These are phyloP conservation scores for Drosophila anomalata DNA, from an alignment of 2,888 invertebrate genomes.

Conservation along the genomic window DNA sequence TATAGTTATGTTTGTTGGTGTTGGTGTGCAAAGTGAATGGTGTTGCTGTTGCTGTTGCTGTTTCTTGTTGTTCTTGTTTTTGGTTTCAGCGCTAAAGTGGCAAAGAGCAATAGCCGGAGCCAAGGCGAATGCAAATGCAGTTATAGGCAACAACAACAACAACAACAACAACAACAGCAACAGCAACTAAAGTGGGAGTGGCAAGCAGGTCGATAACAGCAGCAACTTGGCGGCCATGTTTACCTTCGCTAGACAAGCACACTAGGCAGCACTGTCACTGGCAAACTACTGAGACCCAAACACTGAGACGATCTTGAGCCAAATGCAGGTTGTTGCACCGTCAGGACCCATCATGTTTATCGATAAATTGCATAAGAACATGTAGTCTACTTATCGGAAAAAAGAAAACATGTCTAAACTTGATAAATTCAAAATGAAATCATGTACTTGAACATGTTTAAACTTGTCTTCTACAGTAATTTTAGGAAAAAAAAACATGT, in stretches of 20 bases:
- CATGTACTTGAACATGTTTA: too few relatives aligned
- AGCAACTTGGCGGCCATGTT: slow-evolving; percentile 65
- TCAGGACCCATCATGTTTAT: not conserved
- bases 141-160: slow-evolving; percentile 31
- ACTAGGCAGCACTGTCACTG: not conserved
- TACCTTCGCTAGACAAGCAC: slow-evolving; percentile 58
- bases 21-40: slow-evolving; percentile 51
- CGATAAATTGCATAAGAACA: too few relatives aligned
- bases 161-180: slow-evolving; percentile 11
- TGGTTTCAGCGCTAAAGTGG: slow-evolving; percentile 61
- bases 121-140: slow-evolving; percentile 73
- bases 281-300: not conserved
- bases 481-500: too few relatives aligned
- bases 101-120: slow-evolving; percentile 80
- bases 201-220: slow-evolving; percentile 54
- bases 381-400: too few relatives aligned
- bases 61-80: slow-evolving; percentile 22
- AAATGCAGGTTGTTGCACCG: slow-evolving; percentile 83
- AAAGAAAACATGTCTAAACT: too few relatives aligned
- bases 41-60: slow-evolving; percentile 28
- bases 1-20: slow-evolving; percentile 20
- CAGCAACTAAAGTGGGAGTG: slow-evolving; percentile 45
- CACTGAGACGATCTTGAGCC: slow-evolving; percentile 81
- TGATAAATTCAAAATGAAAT: too few relatives aligned
- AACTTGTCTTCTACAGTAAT: too few relatives aligned